These are phyloP conservation scores for Phymatocera aterrima DNA, from an alignment of 2,888 invertebrate genomes.

Conservation along the genomic window DNA sequence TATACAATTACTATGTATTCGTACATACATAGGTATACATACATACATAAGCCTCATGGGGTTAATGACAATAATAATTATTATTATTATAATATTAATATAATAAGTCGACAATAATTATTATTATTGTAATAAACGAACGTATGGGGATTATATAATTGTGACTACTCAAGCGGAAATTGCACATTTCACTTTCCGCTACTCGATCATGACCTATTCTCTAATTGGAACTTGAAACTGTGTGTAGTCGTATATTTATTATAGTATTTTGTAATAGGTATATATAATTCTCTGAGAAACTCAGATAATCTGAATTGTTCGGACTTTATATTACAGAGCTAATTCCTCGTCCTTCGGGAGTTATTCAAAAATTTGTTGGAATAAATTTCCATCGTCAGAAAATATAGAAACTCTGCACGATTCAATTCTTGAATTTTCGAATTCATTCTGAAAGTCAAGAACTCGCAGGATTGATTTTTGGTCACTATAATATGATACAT, in stretches of 20 bases:
- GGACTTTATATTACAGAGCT: too few relatives aligned
- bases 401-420: neutral
- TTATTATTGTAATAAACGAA: slow-evolving; percentile 57
- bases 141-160: slow-evolving; percentile 38
- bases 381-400: too few relatives aligned
- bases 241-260: too few relatives aligned
- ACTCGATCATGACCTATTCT: neutral
- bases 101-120: neutral
- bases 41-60: slow-evolving; percentile 57
- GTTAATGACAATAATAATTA: slow-evolving; percentile 58
- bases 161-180: slow-evolving; percentile 4
- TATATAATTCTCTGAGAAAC: neutral
- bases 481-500: too few relatives aligned
- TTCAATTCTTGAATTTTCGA: neutral
- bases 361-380: too few relatives aligned
- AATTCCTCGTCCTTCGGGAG: too few relatives aligned
- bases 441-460: neutral
- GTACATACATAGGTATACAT: neutral
- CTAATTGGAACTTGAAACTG: neutral
- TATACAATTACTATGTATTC: neutral
- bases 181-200: neutral
- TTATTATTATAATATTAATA: slow-evolving; percentile 3
- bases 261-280: too few relatives aligned
- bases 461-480: neutral
- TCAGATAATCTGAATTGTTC: too few relatives aligned